Conservation (phyloP, 1,140 invertebrate species). For the Zaprionus nigranus region DNA sequence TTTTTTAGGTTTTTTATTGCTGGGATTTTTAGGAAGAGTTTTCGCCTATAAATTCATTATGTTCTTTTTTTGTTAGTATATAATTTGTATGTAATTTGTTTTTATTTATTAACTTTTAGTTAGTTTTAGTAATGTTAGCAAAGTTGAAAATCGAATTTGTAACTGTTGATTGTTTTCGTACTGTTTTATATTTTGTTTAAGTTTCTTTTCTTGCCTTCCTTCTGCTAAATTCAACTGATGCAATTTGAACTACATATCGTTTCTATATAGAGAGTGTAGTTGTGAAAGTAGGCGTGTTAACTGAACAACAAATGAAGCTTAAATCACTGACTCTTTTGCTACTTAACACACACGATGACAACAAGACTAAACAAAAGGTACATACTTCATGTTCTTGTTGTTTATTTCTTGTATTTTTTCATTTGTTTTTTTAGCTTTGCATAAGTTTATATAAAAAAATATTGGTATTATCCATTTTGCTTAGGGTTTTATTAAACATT, state of each 20-base stretch:
- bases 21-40: slow-evolving; percentile 65
- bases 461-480: slow-evolving; percentile 30
- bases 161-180: slow-evolving; percentile 47
- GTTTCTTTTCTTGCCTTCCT: not conserved
- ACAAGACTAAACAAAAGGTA: slow-evolving; percentile 56
- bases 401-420: slow-evolving; percentile 20
- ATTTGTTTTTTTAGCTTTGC: slow-evolving; percentile 10
- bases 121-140: slow-evolving; percentile 38
- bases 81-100: slow-evolving; percentile 44
- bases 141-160: slow-evolving; percentile 50
- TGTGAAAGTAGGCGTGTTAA: slow-evolving; percentile 22
- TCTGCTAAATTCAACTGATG: slow-evolving; percentile 37
- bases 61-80: slow-evolving; percentile 44
- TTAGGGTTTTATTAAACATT: slow-evolving; percentile 57
- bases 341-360: slow-evolving; percentile 36
- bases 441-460: slow-evolving; percentile 41
- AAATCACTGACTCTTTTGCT: slow-evolving; percentile 36
- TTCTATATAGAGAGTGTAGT: slow-evolving; percentile 16
- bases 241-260: slow-evolving; percentile 53
- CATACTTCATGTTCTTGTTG: slow-evolving; percentile 37
- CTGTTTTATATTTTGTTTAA: slow-evolving; percentile 15
- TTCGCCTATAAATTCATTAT: slow-evolving; percentile 70
- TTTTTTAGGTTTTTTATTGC: slow-evolving; percentile 33
- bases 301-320: slow-evolving; percentile 55
- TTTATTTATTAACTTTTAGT: slow-evolving; percentile 23